Conservation (phyloP, 2,888 invertebrate genomes). For the Myopa tessellatipennis region DNA sequence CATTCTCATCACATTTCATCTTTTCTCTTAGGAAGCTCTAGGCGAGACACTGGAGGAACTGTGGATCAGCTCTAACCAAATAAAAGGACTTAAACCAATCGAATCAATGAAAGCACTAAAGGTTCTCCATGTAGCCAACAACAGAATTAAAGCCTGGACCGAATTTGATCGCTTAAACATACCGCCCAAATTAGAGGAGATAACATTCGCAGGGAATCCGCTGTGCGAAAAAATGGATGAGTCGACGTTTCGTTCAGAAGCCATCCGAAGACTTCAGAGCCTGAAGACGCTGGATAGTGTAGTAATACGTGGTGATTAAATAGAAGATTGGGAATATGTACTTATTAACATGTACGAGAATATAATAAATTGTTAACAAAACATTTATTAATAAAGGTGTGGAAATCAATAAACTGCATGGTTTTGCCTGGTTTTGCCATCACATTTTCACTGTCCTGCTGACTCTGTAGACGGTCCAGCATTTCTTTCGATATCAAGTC, state of each 20-base stretch:
- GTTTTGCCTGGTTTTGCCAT: constrained; percentile 12
- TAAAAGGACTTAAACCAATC: constrained; percentile 93
- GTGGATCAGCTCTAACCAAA: constrained; percentile 94
- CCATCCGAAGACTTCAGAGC: constrained; percentile 77
- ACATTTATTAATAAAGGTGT: background rate
- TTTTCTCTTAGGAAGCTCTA: constrained; percentile 75
- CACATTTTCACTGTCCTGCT: constrained; percentile 15
- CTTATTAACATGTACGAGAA: background rate
- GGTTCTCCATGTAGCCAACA: constrained; percentile 86
- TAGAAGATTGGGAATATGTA: background rate
- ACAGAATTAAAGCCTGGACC: constrained; percentile 88
- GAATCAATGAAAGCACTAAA: constrained; percentile 82
- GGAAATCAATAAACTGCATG: constrained; percentile 1
- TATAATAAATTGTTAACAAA: no score
- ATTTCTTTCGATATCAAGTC: constrained; percentile 63
- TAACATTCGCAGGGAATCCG: constrained; percentile 86
- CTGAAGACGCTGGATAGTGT: constrained; percentile 87
- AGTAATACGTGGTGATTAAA: constrained; percentile 57
- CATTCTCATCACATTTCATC: background rate
- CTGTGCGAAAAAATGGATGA: constrained; percentile 79
- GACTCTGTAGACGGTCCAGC: constrained; percentile 57
- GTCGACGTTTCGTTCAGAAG: constrained; percentile 78
- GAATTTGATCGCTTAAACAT: constrained; percentile 87
- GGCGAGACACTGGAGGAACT: constrained; percentile 90
- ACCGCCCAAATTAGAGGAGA: constrained; percentile 78